phyloP scores from a whole-genome alignment of 1,140 invertebrate genomes.

The Danaus plexippus region DNA sequence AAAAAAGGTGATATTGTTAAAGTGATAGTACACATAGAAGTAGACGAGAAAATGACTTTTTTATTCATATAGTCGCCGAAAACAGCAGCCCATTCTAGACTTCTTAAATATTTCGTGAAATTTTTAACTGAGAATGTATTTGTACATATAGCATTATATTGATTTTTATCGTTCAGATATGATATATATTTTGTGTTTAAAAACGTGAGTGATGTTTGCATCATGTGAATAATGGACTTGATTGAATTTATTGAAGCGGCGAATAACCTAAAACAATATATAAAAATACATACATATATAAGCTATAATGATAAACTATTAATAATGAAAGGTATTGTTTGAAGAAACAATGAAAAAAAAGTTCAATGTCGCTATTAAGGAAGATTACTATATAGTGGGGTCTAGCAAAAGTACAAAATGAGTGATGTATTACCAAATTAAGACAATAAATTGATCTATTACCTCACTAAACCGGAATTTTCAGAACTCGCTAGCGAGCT shows the following conservation, averaged over 20 bases:
- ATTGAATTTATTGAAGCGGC: slow-evolving; percentile 48
- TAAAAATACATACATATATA: slow-evolving; percentile 28
- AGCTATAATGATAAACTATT: not conserved
- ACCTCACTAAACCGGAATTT: slow-evolving; percentile 71
- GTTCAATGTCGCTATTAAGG: not conserved
- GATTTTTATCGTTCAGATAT: slow-evolving; percentile 35
- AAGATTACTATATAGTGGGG: slow-evolving; percentile 4
- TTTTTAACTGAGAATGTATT: slow-evolving; percentile 27
- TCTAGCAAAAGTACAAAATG: slow-evolving; percentile 2
- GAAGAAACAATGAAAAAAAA: not conserved
- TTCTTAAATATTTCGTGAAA: slow-evolving; percentile 28
- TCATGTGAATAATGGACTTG: slow-evolving; percentile 39
- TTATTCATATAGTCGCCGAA: slow-evolving; percentile 61
- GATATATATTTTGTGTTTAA: slow-evolving; percentile 38
- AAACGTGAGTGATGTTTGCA: slow-evolving; percentile 40
- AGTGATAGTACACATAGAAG: slow-evolving; percentile 58
- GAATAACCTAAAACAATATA: slow-evolving; percentile 70
- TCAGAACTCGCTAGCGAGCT: slow-evolving; percentile 64
- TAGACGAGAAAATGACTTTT: slow-evolving; percentile 61
- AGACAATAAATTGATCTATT: slow-evolving; percentile 23
- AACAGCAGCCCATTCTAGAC: slow-evolving; percentile 43
- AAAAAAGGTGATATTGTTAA: slow-evolving; percentile 55
- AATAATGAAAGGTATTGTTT: not conserved
- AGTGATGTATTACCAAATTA: not conserved
- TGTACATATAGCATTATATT: slow-evolving; percentile 26